These are phyloP conservation scores for Oeneis ivallda DNA, from an alignment of 2,888 invertebrate species.

Conservation along the genomic window DNA sequence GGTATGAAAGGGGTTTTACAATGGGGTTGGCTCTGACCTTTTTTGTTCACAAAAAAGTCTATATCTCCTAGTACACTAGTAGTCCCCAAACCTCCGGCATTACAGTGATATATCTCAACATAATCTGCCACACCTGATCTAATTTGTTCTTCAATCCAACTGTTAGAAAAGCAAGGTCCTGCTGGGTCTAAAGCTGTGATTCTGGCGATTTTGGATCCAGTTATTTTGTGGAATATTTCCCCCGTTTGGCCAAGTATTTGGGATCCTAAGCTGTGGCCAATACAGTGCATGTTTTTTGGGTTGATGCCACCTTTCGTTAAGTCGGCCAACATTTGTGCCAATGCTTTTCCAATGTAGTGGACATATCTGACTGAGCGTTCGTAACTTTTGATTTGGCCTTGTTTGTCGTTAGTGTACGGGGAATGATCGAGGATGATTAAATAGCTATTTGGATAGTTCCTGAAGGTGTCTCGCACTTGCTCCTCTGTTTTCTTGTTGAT, in stretches of 20 bases:
- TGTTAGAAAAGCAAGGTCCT: constrained; percentile 71
- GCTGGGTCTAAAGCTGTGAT: constrained; percentile 73
- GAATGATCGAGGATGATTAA: constrained; percentile 74
- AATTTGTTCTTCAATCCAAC: constrained; percentile 68
- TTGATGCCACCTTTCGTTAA: constrained; percentile 57
- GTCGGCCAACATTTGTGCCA: constrained; percentile 58
- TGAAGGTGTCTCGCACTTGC: constrained; percentile 61
- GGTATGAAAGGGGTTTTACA: constrained; percentile 69
- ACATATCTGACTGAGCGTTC: constrained; percentile 68
- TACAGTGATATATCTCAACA: constrained; percentile 83
- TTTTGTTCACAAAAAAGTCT: constrained; percentile 83
- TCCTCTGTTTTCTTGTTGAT: constrained; percentile 66
- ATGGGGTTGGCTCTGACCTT: constrained; percentile 80
- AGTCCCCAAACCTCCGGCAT: constrained; percentile 77
- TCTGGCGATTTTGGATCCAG: constrained; percentile 57
- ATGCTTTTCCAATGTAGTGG: constrained; percentile 65
- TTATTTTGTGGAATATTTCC: constrained; percentile 53
- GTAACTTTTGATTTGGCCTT: constrained; percentile 64
- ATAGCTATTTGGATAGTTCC: constrained; percentile 62
- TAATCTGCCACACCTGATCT: constrained; percentile 80
- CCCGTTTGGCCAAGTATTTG: constrained; percentile 69
- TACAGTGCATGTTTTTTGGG: constrained; percentile 62
- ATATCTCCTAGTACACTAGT: constrained; percentile 76
- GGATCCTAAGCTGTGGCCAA: constrained; percentile 71
- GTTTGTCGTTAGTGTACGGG: constrained; percentile 63